phyloP scores from a whole-genome alignment of 2,797 vertebrate species.

The Cossypha caffra region DNA sequence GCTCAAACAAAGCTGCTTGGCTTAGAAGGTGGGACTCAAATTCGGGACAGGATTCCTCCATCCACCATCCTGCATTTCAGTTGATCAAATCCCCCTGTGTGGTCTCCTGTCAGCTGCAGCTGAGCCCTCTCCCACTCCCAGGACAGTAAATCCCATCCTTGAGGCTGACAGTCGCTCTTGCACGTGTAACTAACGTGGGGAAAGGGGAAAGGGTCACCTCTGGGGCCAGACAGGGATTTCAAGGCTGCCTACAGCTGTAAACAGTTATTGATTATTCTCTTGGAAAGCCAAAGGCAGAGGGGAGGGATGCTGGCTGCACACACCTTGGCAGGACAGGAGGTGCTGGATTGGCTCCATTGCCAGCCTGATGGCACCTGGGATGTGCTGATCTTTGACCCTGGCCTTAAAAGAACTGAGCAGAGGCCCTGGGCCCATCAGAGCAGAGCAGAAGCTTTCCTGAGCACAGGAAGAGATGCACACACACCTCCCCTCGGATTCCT shows the following conservation, averaged over 20 bases:
- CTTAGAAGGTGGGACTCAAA: background rate
- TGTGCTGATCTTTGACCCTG: background rate
- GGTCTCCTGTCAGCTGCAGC: background rate
- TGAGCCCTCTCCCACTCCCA: background rate
- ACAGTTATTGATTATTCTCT: conserved; percentile 41
- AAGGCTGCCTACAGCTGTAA: conserved; percentile 24
- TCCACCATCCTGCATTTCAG: background rate
- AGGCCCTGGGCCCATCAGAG: background rate
- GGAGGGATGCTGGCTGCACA: background rate
- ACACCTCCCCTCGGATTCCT: background rate
- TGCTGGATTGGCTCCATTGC: background rate
- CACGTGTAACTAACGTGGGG: conserved; percentile 7
- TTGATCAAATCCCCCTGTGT: background rate
- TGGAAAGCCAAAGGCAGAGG: conserved; percentile 13
- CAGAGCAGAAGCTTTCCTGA: background rate
- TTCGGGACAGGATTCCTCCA: background rate
- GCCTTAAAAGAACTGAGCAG: background rate
- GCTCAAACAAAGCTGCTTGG: background rate
- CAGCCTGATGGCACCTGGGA: background rate
- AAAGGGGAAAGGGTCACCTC: background rate
- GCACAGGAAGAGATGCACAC: background rate
- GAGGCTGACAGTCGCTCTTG: background rate
- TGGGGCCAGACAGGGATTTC: conserved; percentile 1
- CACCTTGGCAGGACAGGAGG: background rate
- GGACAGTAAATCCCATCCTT: background rate